phyloP scores from a whole-genome alignment of 1,140 invertebrate species.

The Neuroterus valhalla region DNA sequence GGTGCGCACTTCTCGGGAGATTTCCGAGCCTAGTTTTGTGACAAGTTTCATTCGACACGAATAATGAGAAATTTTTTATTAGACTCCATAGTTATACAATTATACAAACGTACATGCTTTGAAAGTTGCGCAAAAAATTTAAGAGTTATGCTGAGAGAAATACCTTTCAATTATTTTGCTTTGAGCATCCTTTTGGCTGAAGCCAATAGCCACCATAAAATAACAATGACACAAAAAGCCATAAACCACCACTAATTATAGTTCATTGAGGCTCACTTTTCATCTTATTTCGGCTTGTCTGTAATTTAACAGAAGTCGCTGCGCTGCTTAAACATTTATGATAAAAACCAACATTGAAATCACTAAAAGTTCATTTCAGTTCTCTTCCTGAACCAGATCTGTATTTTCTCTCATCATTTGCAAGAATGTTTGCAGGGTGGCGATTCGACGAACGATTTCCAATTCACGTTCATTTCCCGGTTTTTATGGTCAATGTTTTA shows the following conservation, averaged over 20 bases:
- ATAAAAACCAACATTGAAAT: constrained; percentile 32
- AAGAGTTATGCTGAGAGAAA: neutral
- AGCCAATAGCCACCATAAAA: neutral
- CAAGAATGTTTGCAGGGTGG: too few species aligned
- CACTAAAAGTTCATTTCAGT: neutral
- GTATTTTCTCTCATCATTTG: too few species aligned
- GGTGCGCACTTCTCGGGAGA: constrained; percentile 40
- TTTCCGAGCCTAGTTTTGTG: constrained; percentile 36
- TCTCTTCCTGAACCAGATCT: neutral
- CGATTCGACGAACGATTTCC: too few species aligned
- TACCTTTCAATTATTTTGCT: constrained; percentile 9
- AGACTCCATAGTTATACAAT: neutral
- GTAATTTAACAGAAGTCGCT: neutral
- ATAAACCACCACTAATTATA: neutral
- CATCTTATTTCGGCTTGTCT: neutral
- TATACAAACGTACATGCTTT: neutral
- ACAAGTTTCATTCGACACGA: constrained; percentile 49
- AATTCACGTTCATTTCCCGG: too few species aligned
- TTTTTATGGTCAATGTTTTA: too few species aligned
- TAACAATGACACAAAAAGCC: constrained; percentile 2
- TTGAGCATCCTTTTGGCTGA: neutral
- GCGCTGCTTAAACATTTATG: neutral
- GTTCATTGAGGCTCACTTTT: neutral
- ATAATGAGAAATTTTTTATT: neutral
- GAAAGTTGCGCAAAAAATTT: neutral